Evolutionary conservation across 2,888 invertebrate species (phyloP), one percentile per base, ranked within the genome.

Genomic region (Dicycla oo): DNA sequence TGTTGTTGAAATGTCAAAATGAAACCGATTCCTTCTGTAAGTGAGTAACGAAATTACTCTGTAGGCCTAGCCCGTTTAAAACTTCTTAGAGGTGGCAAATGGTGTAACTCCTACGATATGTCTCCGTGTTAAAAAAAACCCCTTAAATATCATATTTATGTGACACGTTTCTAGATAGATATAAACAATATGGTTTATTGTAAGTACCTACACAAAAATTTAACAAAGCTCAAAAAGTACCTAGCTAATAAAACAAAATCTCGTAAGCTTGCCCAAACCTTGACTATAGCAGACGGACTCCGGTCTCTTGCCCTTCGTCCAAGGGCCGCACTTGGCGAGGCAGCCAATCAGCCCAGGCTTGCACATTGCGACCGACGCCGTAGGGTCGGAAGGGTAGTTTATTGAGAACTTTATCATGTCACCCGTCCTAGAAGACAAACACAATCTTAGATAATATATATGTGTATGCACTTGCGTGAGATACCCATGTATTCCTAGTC

Each of bases 301-400:
- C 0, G 97, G 97, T 3, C 93, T 90, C 53, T 93, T 96, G 78
- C 96, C 97, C 80, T 96, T 97, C 73, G 88, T 87, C 89, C 93
- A 93, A 0, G 95, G 94, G 0, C 97, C 96, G 75, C 97, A 96
- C 87, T 97, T 97, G 6, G 97, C 97, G 76, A 96, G 97, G 86
- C 97, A 97, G 5, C 97, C 97, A 11, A 97, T 91, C 85, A 97
- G 94, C 18, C 97, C 88, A 0, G 97, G 97, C 71, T 96, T 94
- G 87, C 93, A 96, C 3, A 93, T 87, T 0, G 96, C 94, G 47
- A 96, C 96, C 62, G 96, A 89, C 51, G 94, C 94, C 43, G 90
- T 93, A 2, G 96, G 91, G 78, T 98, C 97, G 73, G 97, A 88
- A 56, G 97, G 96, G 88, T 96, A 97, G 80, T 93, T 94, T 68